Evolutionary conservation across 2,888 invertebrate species (phyloP).

Genomic region (Sphecodes monilicornis): DNA sequence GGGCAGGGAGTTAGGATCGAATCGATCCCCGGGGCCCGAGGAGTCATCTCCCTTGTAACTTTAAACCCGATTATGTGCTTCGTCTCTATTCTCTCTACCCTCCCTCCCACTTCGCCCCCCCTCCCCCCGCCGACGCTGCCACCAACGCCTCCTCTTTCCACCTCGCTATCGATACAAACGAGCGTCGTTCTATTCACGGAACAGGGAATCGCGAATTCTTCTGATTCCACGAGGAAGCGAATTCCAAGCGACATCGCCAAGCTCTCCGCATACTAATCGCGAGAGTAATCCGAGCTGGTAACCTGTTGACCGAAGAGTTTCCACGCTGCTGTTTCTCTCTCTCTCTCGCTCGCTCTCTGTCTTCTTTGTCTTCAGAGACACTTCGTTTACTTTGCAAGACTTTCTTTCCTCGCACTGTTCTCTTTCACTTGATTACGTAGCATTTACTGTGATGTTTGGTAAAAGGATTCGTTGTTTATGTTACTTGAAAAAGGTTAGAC

Average conservation of each 20-base stretch:
- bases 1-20: constrained; percentile 75
- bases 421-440: neutral
- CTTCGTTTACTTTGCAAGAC: neutral
- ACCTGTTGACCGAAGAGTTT: constrained; percentile 47
- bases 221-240: constrained; percentile 19
- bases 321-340: constrained; percentile 19
- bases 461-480: too few relatives aligned
- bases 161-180: neutral
- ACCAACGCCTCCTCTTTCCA: too few relatives aligned
- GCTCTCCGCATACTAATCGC: constrained; percentile 26
- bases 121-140: too few relatives aligned
- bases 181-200: neutral
- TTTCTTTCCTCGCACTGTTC: neutral
- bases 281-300: constrained; percentile 15
- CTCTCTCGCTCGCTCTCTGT: neutral
- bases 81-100: constrained; percentile 9
- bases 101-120: neutral
- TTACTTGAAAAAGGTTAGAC: too few relatives aligned
- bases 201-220: neutral
- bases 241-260: neutral
- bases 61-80: constrained; percentile 46
- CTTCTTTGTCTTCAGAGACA: neutral
- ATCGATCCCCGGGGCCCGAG: constrained; percentile 59
- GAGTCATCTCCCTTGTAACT: constrained; percentile 35
- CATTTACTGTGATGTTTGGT: too few relatives aligned